Percentiles rank a stretch among this genome's conserved stretches.
These are phyloP conservation scores for Carposina sasakii DNA, from an alignment of 1,140 invertebrate genomes.

Conservation along the genomic window DNA sequence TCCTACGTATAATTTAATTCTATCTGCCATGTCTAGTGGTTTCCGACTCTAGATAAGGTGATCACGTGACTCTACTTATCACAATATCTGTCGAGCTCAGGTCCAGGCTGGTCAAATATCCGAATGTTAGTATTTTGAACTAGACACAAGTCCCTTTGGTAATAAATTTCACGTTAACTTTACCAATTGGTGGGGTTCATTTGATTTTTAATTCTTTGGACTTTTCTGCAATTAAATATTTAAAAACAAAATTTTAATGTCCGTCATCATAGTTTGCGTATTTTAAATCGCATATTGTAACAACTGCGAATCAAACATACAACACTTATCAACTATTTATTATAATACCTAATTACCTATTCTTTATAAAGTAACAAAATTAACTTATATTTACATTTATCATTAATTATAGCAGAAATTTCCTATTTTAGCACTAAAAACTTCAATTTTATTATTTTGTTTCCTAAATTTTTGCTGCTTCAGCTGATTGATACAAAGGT, in stretches of 20 bases:
- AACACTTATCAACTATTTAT: slow-evolving; percentile 69
- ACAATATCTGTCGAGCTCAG: no score
- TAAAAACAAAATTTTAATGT: slow-evolving; percentile 52
- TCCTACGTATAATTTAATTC: no score
- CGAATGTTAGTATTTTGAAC: slow-evolving; percentile 16
- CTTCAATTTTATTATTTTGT: slow-evolving; percentile 25
- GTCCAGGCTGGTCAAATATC: no score
- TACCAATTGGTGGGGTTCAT: slow-evolving; percentile 60
- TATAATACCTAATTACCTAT: slow-evolving; percentile 72
- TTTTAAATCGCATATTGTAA: slow-evolving; percentile 68
- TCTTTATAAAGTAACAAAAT: slow-evolving; percentile 71
- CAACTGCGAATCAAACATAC: slow-evolving; percentile 69
- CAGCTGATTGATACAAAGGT: no score
- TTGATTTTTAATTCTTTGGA: slow-evolving; percentile 66
- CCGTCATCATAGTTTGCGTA: slow-evolving; percentile 58
- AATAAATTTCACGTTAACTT: slow-evolving; percentile 46
- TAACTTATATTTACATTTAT: slow-evolving; percentile 72
- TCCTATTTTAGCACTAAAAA: slow-evolving; percentile 59
- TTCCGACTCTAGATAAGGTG: no score
- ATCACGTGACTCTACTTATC: no score
- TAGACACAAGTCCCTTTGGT: slow-evolving; percentile 43
- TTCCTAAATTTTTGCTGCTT: no score
- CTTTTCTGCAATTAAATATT: slow-evolving; percentile 44
- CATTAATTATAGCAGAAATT: slow-evolving; percentile 65
- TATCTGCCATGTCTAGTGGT: no score